Evolutionary conservation across 2,797 vertebrate species (phyloP).

Genomic region (Gobionotothen gibberifrons): DNA sequence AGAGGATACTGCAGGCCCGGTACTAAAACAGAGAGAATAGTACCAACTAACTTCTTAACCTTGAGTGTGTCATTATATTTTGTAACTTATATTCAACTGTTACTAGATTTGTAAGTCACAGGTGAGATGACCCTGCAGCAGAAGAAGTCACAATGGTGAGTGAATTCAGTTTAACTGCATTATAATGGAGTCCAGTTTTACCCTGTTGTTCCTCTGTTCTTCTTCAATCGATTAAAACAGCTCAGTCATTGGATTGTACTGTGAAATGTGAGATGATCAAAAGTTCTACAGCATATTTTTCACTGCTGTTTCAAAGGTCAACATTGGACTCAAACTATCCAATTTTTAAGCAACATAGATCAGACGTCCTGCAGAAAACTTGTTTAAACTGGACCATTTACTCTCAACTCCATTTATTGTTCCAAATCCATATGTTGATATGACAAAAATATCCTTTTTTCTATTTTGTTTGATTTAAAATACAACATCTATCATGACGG

Average conservation of each 20-base stretch:
- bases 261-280: no score
- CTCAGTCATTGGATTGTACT: no score
- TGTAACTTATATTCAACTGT: no score
- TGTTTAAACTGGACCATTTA: no score
- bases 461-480: background rate
- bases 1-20: background rate
- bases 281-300: no score
- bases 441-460: no score
- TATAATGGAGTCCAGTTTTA: background rate
- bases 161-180: background rate
- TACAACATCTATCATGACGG: background rate
- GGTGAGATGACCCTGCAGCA: conserved; percentile 46
- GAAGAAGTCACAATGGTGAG: conserved; percentile 57
- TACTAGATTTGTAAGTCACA: background rate
- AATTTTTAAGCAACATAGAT: no score
- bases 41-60: background rate
- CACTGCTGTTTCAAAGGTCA: background rate
- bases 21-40: background rate
- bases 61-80: background rate
- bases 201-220: no score
- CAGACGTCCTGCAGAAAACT: no score
- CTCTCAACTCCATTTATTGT: no score
- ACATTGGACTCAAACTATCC: background rate
- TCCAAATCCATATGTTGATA: no score
- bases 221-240: no score